Evolutionary conservation across 35 echinoderm and acorn worm species (phyloP).

Genomic region (Lytechinus pictus): DNA sequence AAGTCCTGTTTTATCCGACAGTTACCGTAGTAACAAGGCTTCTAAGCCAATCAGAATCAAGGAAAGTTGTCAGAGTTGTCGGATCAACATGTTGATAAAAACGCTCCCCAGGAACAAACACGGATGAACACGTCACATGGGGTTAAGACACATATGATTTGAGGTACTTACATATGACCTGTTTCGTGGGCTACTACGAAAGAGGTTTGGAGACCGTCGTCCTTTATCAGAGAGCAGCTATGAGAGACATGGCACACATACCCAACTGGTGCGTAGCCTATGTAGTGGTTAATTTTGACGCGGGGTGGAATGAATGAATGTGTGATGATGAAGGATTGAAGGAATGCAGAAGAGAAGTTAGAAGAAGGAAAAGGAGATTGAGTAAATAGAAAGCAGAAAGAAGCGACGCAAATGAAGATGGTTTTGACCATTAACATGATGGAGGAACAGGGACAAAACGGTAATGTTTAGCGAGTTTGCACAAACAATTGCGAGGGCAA

Average conservation of each 20-base stretch:
- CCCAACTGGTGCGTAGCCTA: conserved; percentile 83
- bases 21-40: too few relatives aligned
- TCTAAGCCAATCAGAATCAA: too few relatives aligned
- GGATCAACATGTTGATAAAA: too few relatives aligned
- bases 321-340: conserved; percentile 1
- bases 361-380: not conserved
- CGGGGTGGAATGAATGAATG: not conserved
- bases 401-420: too few relatives aligned
- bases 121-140: not conserved
- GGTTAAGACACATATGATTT: not conserved
- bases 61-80: too few relatives aligned
- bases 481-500: too few relatives aligned
- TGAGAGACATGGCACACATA: conserved; percentile 75
- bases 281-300: not conserved
- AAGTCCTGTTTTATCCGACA: too few relatives aligned
- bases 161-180: conserved; percentile 84
- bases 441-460: too few relatives aligned
- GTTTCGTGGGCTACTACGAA: conserved; percentile 91
- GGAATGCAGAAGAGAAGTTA: not conserved
- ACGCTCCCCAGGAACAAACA: not conserved
- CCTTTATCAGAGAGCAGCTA: conserved; percentile 81
- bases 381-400: too few relatives aligned
- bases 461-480: too few relatives aligned
- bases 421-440: too few relatives aligned
- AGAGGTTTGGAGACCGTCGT: conserved; percentile 74